Conservation (phyloP, 2,797 vertebrate species). For the Australoheros facetus region DNA sequence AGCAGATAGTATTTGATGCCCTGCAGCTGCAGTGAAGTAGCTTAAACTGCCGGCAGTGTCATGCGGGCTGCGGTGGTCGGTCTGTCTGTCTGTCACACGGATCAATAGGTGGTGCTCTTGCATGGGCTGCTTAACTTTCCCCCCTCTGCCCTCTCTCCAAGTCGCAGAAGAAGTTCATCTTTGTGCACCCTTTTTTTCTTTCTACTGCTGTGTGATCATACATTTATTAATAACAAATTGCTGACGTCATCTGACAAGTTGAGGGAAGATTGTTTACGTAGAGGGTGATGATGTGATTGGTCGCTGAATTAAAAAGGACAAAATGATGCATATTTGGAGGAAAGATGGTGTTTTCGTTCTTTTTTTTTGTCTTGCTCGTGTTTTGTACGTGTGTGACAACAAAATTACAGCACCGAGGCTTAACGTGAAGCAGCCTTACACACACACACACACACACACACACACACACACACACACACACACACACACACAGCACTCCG, state of each 20-base stretch:
- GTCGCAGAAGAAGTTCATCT: constrained; percentile 31
- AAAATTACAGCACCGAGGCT: constrained; percentile 60
- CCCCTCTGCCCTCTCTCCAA: constrained; percentile 47
- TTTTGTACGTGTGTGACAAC: constrained; percentile 27
- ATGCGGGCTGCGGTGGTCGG: constrained; percentile 35
- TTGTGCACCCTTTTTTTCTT: not conserved
- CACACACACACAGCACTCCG: constrained; percentile 24
- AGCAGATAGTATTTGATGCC: constrained; percentile 8
- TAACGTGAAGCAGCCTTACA: constrained; percentile 45
- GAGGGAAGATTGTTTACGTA: constrained; percentile 37
- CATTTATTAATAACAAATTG: constrained; percentile 61
- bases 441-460: constrained; percentile 4
- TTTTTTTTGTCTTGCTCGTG: not conserved
- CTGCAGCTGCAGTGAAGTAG: constrained; percentile 15
- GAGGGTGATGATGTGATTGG: constrained; percentile 50
- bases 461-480: not conserved
- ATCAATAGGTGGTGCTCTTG: constrained; percentile 75
- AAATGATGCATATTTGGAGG: constrained; percentile 48
- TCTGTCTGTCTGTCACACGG: constrained; percentile 33
- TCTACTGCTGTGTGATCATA: constrained; percentile 31
- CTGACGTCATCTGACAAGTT: constrained; percentile 67
- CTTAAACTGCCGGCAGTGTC: constrained; percentile 38
- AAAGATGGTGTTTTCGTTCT: not conserved
- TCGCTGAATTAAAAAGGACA: constrained; percentile 17
- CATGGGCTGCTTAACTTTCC: constrained; percentile 65